Percentiles rank a stretch among this genome's conserved stretches.
Evolutionary conservation across 2,888 invertebrate species (phyloP).

Genomic region (Gortyna flavago): DNA sequence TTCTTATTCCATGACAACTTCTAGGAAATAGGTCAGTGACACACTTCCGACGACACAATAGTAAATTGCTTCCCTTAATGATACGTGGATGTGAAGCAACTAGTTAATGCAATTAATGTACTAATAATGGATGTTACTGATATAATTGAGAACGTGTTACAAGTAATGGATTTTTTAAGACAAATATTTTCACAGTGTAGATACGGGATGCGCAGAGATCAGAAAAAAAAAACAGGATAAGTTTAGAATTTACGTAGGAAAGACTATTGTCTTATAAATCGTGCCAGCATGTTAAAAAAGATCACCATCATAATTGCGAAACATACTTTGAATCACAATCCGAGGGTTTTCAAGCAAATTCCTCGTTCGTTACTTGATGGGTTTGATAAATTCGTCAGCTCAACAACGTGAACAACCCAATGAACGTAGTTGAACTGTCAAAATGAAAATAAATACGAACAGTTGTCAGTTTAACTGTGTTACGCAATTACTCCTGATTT

Average conservation of each 20-base stretch:
- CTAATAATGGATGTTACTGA: conserved; percentile 25
- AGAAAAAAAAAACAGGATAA: neutral
- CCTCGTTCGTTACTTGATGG: neutral
- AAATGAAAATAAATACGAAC: neutral
- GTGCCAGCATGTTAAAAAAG: neutral
- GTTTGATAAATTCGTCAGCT: neutral
- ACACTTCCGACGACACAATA: conserved; percentile 47
- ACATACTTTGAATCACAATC: neutral
- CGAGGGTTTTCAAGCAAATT: neutral
- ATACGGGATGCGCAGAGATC: neutral
- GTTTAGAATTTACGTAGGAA: neutral
- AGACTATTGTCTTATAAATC: neutral
- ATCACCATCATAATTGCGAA: no score
- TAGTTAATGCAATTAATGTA: conserved; percentile 35
- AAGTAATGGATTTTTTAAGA: neutral
- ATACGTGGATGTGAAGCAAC: conserved; percentile 44
- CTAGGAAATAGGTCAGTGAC: conserved; percentile 50
- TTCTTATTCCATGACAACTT: conserved; percentile 1
- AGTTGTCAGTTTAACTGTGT: neutral
- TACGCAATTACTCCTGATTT: neutral
- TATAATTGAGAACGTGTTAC: conserved; percentile 9
- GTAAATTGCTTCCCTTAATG: conserved; percentile 51
- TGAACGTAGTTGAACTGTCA: neutral
- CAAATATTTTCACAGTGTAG: neutral
- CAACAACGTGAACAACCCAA: neutral